A percentile compares a stretch with the other conserved stretches of the same genome.
phyloP scores from a whole-genome alignment of 2,797 vertebrate species.

The Smutsia temminckii region DNA sequence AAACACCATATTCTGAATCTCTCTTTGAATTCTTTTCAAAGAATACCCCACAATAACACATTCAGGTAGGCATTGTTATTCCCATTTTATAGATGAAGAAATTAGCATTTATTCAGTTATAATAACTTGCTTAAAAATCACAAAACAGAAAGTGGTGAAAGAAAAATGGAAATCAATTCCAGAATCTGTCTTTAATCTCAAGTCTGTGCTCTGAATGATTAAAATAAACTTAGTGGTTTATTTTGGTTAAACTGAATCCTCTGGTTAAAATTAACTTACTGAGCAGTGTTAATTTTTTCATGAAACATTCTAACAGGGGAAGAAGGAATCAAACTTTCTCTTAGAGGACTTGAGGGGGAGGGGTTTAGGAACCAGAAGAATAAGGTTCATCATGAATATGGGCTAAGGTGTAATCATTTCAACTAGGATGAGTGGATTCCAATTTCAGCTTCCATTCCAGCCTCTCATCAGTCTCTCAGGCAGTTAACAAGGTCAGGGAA shows the following conservation, averaged over 20 bases:
- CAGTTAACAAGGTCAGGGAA: not conserved
- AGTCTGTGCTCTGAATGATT: not conserved
- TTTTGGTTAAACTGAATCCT: too few relatives aligned
- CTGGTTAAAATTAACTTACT: not conserved
- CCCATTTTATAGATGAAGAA: not conserved
- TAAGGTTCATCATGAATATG: not conserved
- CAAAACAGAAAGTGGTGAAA: not conserved
- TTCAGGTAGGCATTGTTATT: not conserved
- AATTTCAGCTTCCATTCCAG: not conserved
- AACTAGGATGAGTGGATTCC: not conserved
- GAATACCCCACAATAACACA: not conserved
- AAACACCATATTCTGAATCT: not conserved
- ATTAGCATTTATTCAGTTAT: not conserved
- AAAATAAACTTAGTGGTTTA: not conserved
- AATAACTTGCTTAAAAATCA: conserved; percentile 9
- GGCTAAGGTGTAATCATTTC: not conserved
- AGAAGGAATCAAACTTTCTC: not conserved
- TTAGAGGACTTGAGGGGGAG: not conserved
- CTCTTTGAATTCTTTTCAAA: not conserved
- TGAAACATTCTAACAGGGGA: not conserved
- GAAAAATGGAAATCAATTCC: not conserved
- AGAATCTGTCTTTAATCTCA: not conserved
- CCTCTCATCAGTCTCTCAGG: not conserved
- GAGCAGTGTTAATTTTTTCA: not conserved
- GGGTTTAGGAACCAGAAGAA: not conserved